Evolutionary conservation across 2,888 invertebrate genomes (phyloP).

Genomic region (Leucozona laternaria): DNA sequence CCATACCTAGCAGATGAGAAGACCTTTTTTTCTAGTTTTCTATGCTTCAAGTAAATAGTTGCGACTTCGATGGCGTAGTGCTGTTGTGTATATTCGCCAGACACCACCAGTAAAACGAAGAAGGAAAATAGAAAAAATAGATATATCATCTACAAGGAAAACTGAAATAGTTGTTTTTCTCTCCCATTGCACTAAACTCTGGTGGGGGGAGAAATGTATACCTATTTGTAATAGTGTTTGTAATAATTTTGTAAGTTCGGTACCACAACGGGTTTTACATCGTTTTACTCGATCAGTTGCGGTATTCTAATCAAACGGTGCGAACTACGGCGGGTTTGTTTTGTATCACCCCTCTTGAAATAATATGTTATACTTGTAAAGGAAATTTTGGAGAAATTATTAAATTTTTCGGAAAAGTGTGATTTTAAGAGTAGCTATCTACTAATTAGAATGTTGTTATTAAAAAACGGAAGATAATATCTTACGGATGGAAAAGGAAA

Average conservation of each 20-base stretch:
- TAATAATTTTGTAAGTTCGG: constrained; percentile 62
- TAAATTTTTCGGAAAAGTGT: not conserved
- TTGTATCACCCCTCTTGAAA: not conserved
- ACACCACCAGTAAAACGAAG: constrained; percentile 41
- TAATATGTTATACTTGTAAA: not conserved
- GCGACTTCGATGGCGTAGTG: constrained; percentile 54
- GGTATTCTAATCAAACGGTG: constrained; percentile 34
- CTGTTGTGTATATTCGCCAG: constrained; percentile 25
- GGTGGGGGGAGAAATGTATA: constrained; percentile 23
- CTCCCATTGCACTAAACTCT: constrained; percentile 33
- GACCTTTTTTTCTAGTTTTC: constrained; percentile 62
- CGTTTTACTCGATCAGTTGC: constrained; percentile 59
- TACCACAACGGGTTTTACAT: constrained; percentile 44
- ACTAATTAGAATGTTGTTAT: too few species aligned
- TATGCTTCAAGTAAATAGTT: constrained; percentile 69
- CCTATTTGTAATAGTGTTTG: constrained; percentile 61
- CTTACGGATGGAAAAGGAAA: not conserved
- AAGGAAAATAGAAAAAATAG: constrained; percentile 46
- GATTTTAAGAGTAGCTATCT: not conserved
- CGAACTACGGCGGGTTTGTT: constrained; percentile 7
- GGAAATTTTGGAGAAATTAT: not conserved
- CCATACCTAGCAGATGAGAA: constrained; percentile 36
- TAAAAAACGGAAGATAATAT: not conserved
- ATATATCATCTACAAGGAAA: constrained; percentile 7
- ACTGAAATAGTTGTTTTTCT: constrained; percentile 54